Conservation (phyloP, 2,113 vertebrate genomes). For the Apodemus sylvaticus region DNA sequence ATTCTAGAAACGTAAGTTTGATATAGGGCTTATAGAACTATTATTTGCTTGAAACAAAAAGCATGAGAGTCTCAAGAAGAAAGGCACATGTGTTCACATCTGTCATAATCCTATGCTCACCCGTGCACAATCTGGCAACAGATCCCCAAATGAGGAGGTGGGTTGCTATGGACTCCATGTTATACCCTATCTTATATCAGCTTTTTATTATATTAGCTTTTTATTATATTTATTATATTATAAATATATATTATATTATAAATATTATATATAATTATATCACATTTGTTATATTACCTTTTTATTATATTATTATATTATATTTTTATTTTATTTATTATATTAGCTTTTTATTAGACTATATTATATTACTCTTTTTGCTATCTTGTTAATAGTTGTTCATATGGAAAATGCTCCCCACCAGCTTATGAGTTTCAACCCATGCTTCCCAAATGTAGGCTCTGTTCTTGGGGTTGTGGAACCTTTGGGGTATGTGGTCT, state of each 20-base stretch:
- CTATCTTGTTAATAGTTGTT: background rate
- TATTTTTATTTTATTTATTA: no score
- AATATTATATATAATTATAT: no score
- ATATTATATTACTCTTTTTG: no score
- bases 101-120: background rate
- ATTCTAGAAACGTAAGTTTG: conserved; percentile 10
- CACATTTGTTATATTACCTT: no score
- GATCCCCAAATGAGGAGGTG: background rate
- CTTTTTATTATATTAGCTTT: background rate
- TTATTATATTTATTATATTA: no score
- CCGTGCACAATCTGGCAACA: background rate
- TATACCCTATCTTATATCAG: no score
- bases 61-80: background rate
- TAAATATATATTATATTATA: no score
- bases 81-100: background rate
- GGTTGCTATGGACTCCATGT: background rate
- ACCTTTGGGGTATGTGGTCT: background rate
- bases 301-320: no score
- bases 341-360: background rate
- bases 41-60: conserved; percentile 32
- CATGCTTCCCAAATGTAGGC: background rate
- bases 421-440: background rate
- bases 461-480: background rate
- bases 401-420: background rate
- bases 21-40: background rate